Evolutionary conservation across 2,888 invertebrate species (phyloP), one percentile per base, ranked within the genome.

Genomic region (Oligia latruncula): DNA sequence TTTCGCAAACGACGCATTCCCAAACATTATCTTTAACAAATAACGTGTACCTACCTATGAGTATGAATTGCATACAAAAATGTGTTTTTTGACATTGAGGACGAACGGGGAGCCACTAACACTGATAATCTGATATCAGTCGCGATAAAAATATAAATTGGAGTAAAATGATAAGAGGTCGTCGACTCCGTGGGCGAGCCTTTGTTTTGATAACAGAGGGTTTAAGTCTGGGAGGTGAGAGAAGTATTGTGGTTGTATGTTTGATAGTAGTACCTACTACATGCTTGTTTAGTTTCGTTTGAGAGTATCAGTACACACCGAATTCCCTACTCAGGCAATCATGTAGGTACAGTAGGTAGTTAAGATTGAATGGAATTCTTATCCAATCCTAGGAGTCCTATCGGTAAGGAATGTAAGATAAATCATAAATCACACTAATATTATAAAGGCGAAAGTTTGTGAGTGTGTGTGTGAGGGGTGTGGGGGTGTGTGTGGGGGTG

Each of bases 81-180:
- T 86, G 86, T 90, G 88, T 89, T 90, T 89, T 91, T 88, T 89
- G 91, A 91, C 91, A 91, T 91, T 91, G 89, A 88, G 84, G 76
- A 74, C 76, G 49, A 83, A 88, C 77, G 52, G 65, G 74, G 73
- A 88, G 81, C 77, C 70, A 74, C 23, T 83, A 82, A 80, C 78
- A 85, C 77, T 78, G 87, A 87, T 90, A 87, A 91, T 91, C 90
- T 79, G 72, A 83, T 89, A 85, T 83, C 84, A 35, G 74, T 6
- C 58, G 68, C 75, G 91, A 90, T 91, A 90, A 90, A 90, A 88
- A 88, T 71, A 83, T 82, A 78, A 90, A 91, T 88, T 91, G 89
- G 91, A 91, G 90, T 90, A 91, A 88, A 88, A 8, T 87, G 91
- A 91, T 91, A 91, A 88, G 35, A 58, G 89, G 58, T n/a, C 83